Evolutionary conservation across 2,888 invertebrate genomes (phyloP).

Genomic region (Aleiodes alternator): DNA sequence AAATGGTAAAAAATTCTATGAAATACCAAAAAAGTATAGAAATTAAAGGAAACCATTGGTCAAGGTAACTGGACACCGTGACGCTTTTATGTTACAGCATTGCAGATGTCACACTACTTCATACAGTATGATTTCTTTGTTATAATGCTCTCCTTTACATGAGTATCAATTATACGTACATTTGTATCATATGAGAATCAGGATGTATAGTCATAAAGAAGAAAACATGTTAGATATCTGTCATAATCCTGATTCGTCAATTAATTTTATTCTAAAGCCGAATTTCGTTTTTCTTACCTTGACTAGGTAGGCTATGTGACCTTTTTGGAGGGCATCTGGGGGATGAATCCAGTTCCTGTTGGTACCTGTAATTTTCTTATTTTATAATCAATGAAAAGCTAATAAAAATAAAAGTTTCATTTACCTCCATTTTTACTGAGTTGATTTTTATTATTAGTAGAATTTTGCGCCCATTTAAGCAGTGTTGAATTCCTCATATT

Average conservation of each 20-base stretch:
- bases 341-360: slow-evolving; percentile 93
- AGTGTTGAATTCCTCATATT: slow-evolving; percentile 78
- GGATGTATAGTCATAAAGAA: no score
- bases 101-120: slow-evolving; percentile 25
- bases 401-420: slow-evolving; percentile 26
- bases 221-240: neutral
- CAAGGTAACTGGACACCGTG: slow-evolving; percentile 10
- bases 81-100: slow-evolving; percentile 20
- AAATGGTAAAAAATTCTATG: slow-evolving; percentile 23
- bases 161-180: slow-evolving; percentile 4
- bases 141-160: neutral
- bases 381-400: slow-evolving; percentile 13
- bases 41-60: slow-evolving; percentile 28
- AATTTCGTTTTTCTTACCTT: slow-evolving; percentile 80
- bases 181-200: neutral
- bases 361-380: slow-evolving; percentile 66
- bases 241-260: neutral
- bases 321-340: slow-evolving; percentile 93
- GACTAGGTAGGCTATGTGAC: slow-evolving; percentile 97
- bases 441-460: slow-evolving; percentile 76
- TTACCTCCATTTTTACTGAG: slow-evolving; percentile 72
- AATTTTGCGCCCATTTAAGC: slow-evolving; percentile 79
- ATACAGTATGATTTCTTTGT: slow-evolving; percentile 26
- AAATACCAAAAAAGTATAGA: slow-evolving; percentile 15
- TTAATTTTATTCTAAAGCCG: neutral